Conservation (phyloP, 2,797 vertebrate species). For the Botia kubotai region DNA sequence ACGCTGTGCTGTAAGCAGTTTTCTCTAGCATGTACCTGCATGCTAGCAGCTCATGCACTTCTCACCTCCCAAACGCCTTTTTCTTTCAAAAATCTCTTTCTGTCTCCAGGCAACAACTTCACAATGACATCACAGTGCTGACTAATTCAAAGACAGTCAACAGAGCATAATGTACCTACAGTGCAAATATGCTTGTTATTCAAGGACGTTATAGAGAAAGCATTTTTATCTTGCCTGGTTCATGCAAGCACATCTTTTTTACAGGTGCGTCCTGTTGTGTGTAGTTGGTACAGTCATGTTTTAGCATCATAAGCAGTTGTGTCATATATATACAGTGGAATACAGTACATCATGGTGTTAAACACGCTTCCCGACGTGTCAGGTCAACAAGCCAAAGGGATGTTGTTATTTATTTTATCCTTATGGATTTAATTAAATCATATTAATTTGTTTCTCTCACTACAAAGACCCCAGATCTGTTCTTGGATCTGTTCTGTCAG, state of each 20-base stretch:
- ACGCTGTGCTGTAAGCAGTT: conserved; percentile 66
- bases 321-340: background rate
- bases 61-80: background rate
- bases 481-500: conserved; percentile 63
- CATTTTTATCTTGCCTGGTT: background rate
- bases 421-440: conserved; percentile 59
- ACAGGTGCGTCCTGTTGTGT: background rate
- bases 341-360: conserved; percentile 36
- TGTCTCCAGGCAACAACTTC: background rate
- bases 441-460: conserved; percentile 54
- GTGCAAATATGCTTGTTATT: background rate
- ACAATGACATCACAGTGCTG: background rate
- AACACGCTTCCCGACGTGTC: conserved; percentile 1
- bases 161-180: conserved; percentile 15
- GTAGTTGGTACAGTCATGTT: conserved; percentile 14
- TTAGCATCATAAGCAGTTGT: background rate
- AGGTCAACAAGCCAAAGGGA: conserved; percentile 50
- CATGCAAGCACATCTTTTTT: conserved; percentile 24
- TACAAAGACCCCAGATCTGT: conserved; percentile 64
- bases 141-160: background rate
- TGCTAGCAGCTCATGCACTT: conserved; percentile 56
- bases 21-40: conserved; percentile 70
- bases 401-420: conserved; percentile 55
- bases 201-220: conserved; percentile 7
- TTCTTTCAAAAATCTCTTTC: background rate